phyloP scores from a whole-genome alignment of 2,888 invertebrate species.

The Orthosia cruda region DNA sequence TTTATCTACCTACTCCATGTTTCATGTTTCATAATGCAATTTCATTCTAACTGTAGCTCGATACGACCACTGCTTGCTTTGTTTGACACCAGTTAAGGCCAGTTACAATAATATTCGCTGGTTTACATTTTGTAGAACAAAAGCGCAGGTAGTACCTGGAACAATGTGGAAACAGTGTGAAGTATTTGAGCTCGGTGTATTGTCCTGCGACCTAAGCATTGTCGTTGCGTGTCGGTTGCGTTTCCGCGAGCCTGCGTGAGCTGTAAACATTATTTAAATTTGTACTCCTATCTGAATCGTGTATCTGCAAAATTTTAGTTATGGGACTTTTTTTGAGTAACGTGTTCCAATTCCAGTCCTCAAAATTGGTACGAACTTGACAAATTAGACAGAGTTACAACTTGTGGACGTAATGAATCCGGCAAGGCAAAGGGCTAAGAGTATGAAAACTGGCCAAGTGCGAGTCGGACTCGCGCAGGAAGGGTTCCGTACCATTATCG shows the following conservation, averaged over 20 bases:
- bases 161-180: constrained; percentile 78
- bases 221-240: constrained; percentile 47
- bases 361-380: neutral
- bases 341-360: neutral
- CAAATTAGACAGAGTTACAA: neutral
- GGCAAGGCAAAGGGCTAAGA: too few relatives aligned
- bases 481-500: too few relatives aligned
- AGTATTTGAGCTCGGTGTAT: constrained; percentile 64
- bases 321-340: neutral
- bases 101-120: constrained; percentile 63
- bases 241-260: constrained; percentile 40
- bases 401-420: neutral
- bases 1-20: constrained; percentile 25
- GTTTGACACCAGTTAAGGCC: constrained; percentile 61
- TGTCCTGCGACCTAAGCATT: constrained; percentile 70
- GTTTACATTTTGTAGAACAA: constrained; percentile 79
- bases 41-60: constrained; percentile 56
- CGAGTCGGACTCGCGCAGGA: too few relatives aligned
- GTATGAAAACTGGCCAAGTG: too few relatives aligned
- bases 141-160: constrained; percentile 74
- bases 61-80: constrained; percentile 61
- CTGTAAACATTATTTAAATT: constrained; percentile 40
- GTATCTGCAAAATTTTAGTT: constrained; percentile 25
- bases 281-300: constrained; percentile 21
- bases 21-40: constrained; percentile 51